Evolutionary conservation across 2,113 vertebrate genomes (phyloP).

Genomic region (Callospermophilus lateralis): DNA sequence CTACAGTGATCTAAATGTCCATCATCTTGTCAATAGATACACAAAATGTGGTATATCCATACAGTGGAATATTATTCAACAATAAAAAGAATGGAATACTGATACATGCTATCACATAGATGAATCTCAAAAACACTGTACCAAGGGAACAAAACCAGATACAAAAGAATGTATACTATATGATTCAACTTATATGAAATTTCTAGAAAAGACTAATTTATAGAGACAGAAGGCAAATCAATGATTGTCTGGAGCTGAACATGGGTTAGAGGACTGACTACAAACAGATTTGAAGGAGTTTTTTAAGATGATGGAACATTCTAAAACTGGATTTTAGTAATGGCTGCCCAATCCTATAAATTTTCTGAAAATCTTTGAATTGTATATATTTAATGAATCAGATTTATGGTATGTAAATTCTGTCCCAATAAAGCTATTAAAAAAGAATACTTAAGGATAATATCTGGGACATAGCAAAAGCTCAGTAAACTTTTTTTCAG

Average conservation of each 20-base stretch:
- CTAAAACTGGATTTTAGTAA: not conserved
- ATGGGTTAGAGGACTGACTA: not conserved
- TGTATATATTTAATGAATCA: not conserved
- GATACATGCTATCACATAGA: not conserved
- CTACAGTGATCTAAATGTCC: no score
- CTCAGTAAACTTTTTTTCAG: not conserved
- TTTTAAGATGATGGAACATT: not conserved
- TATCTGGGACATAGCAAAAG: not conserved
- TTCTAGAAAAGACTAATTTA: not conserved
- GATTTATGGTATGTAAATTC: not conserved
- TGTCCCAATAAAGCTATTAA: not conserved
- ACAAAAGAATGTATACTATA: not conserved
- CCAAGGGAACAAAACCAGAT: not conserved
- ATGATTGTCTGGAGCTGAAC: not conserved
- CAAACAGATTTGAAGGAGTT: not conserved
- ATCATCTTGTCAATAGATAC: no score
- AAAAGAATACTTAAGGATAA: not conserved
- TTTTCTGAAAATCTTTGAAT: not conserved
- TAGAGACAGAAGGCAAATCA: not conserved
- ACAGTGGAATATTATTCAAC: not conserved
- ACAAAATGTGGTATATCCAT: no score
- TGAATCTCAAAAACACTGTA: not conserved
- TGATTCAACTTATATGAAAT: not conserved
- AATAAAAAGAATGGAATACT: not conserved
- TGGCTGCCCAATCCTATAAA: not conserved